Percentiles rank a stretch among this genome's conserved stretches.
These are phyloP conservation scores for Trilocha varians DNA, from an alignment of 2,888 invertebrate genomes.

Conservation along the genomic window DNA sequence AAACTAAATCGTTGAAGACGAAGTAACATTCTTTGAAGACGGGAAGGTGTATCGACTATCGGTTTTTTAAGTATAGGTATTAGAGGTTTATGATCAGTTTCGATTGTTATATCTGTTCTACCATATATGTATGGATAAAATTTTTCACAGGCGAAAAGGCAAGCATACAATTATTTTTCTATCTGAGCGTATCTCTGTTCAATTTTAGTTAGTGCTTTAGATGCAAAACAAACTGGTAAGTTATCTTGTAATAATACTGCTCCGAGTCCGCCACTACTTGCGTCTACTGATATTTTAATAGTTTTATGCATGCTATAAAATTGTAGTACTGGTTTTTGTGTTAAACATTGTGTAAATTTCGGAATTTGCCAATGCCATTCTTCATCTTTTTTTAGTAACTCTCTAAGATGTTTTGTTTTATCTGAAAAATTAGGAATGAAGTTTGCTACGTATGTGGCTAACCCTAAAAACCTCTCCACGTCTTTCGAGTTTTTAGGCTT, in stretches of 20 bases:
- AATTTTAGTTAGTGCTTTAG: constrained; percentile 12
- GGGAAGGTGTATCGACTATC: constrained; percentile 12
- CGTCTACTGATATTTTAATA: constrained; percentile 10
- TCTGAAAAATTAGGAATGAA: constrained; percentile 12
- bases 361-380: constrained; percentile 10
- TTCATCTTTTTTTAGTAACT: constrained; percentile 8
- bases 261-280: constrained; percentile 10
- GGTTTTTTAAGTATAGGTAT: constrained; percentile 3
- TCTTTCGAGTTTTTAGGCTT: constrained; percentile 2
- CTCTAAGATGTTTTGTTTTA: neutral
- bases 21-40: constrained; percentile 21
- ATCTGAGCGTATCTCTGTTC: constrained; percentile 15
- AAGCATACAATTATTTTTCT: constrained; percentile 15
- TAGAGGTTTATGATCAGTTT: constrained; percentile 2
- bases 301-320: too few relatives aligned
- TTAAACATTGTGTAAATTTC: too few relatives aligned
- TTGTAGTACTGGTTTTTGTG: too few relatives aligned
- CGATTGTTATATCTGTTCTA: constrained; percentile 1
- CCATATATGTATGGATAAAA: constrained; percentile 11
- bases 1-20: constrained; percentile 13
- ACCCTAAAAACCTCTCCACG: constrained; percentile 14
- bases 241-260: constrained; percentile 13
- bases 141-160: constrained; percentile 12
- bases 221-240: constrained; percentile 13
- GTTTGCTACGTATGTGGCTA: constrained; percentile 11